phyloP scores from a whole-genome alignment of 2,113 vertebrate genomes.

The Malurus elegans region DNA sequence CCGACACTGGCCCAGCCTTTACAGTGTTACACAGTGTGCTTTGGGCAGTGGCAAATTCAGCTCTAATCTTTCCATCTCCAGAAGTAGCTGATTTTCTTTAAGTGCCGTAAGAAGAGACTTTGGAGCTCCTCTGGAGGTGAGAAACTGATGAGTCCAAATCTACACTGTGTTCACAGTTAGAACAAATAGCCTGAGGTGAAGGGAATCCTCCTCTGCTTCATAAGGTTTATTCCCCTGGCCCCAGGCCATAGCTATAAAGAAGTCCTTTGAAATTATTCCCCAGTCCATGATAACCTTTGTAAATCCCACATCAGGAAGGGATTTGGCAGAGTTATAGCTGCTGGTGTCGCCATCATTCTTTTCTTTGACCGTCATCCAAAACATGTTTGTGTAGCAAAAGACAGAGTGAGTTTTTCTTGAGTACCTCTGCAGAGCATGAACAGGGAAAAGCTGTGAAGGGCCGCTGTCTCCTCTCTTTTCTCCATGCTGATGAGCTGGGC shows the following conservation, averaged over 20 bases:
- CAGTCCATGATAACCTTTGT: neutral
- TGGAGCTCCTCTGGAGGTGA: neutral
- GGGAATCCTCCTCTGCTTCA: conserved; percentile 1
- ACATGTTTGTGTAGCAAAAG: neutral
- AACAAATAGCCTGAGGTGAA: conserved; percentile 1
- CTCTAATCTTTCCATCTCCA: neutral
- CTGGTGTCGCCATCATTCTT: neutral
- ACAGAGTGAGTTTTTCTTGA: neutral
- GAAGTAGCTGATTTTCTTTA: neutral
- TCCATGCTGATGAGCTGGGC: neutral
- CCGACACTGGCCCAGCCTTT: neutral
- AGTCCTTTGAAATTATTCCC: conserved; percentile 31
- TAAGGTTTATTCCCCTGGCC: neutral
- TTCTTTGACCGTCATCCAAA: neutral
- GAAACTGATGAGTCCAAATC: neutral
- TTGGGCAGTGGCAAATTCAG: neutral
- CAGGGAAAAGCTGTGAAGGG: neutral
- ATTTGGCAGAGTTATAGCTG: conserved; percentile 2
- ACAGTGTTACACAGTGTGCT: neutral
- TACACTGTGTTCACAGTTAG: neutral
- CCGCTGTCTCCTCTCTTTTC: neutral
- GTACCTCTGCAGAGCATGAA: neutral
- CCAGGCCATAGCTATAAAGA: neutral
- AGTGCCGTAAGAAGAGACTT: neutral
- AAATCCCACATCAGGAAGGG: conserved; percentile 32